A percentile compares a stretch with the other conserved stretches of the same genome.
These are phyloP conservation scores for Leptestheria dahalacensis DNA, from an alignment of 1,140 invertebrate genomes.

Conservation along the genomic window DNA sequence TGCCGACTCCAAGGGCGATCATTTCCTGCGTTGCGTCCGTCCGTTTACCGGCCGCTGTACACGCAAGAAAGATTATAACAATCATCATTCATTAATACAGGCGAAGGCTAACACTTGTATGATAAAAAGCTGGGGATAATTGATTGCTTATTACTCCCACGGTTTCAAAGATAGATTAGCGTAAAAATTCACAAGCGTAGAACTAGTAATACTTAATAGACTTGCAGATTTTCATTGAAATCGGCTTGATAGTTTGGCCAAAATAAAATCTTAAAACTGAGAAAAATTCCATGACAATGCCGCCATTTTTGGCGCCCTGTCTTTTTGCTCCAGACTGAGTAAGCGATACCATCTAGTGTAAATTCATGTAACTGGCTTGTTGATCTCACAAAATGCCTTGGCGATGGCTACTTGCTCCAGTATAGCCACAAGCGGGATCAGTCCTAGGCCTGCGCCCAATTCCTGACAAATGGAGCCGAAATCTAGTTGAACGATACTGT, in stretches of 20 bases:
- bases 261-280: no score
- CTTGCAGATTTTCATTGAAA: no score
- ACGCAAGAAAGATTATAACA: background rate
- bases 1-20: conserved; percentile 51
- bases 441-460: conserved; percentile 54
- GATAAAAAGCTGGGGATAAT: background rate
- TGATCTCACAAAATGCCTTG: conserved; percentile 59
- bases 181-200: no score
- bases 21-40: conserved; percentile 58
- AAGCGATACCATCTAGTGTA: background rate
- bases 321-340: background rate
- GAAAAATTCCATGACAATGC: no score
- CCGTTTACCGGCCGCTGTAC: conserved; percentile 36
- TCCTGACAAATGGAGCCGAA: conserved; percentile 55
- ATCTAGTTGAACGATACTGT: conserved; percentile 24
- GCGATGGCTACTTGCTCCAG: conserved; percentile 72
- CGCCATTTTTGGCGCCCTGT: background rate
- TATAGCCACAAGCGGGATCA: conserved; percentile 63
- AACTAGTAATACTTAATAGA: no score
- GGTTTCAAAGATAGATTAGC: no score
- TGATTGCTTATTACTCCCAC: no score
- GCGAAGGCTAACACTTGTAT: background rate
- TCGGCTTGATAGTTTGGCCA: no score
- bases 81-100: background rate
- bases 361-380: background rate